Percentiles rank a stretch among this genome's conserved stretches.
Evolutionary conservation across 2,797 vertebrate species (phyloP).

Genomic region (Scolopax rusticola): DNA sequence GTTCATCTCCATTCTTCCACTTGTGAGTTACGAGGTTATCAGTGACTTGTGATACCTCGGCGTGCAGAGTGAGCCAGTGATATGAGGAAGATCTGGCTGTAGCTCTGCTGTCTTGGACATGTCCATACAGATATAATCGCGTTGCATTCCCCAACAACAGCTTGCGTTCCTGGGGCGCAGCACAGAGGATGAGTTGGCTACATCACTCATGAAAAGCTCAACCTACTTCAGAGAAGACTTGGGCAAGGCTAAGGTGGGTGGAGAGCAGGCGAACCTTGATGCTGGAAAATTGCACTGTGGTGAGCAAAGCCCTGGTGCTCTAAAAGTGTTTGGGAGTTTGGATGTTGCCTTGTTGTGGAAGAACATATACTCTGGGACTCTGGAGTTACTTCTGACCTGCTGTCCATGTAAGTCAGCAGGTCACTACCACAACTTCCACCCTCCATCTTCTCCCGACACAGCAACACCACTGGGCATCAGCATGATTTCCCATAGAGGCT

Average conservation of each 20-base stretch:
- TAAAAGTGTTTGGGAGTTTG: neutral
- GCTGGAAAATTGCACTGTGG: neutral
- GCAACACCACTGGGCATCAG: neutral
- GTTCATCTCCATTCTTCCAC: neutral
- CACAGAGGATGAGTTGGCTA: neutral
- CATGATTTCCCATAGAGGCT: rapidly evolving
- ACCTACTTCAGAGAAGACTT: neutral
- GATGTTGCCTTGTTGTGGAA: neutral
- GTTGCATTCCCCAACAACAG: neutral
- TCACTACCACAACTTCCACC: neutral
- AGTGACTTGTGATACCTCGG: neutral
- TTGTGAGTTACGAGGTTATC: conserved; percentile 5
- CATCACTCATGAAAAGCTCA: neutral
- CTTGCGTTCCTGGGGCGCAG: rapidly evolving
- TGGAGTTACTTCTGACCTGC: neutral
- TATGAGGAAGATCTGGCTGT: neutral
- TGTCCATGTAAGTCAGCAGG: neutral
- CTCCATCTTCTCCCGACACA: neutral
- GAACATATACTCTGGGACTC: rapidly evolving
- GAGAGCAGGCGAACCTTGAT: neutral
- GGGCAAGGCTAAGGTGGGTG: neutral
- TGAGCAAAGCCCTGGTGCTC: neutral
- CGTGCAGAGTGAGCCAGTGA: neutral
- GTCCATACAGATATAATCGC: neutral
- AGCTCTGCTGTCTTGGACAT: neutral